Evolutionary conservation across 2,113 vertebrate genomes (phyloP), one percentile per base, ranked within the genome.

Genomic region (Ursus arctos): DNA sequence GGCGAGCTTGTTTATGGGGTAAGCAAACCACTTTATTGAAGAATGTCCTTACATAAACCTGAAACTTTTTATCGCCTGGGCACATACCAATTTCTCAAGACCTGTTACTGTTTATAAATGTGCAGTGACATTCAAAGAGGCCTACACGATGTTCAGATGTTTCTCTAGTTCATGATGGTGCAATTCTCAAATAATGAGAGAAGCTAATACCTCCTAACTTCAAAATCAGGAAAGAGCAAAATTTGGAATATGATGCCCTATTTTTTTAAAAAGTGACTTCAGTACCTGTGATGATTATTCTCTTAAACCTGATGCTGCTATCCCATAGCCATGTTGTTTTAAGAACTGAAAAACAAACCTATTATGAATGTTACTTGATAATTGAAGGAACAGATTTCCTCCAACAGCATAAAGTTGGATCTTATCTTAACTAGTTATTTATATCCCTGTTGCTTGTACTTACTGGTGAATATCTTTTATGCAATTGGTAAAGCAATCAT

Each of bases 1-100:
- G 99, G 99, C 98, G 99, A 99, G 98, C 99, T 99, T 98, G 99
- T 99, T 88, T 99, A 99, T 96, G 99, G 99, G 99, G 99, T 99
- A 99, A 99, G 99, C 98, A 99, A 98, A 98, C 47, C n/a, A 55
- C 98, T 97, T 98, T 99, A 98, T 98, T 97, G 97, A 98, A 97
- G 97, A 98, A 95, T 99, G 98, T 97, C 94, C 97, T 97, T 90
- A 61, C 10, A 49, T 84, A 36, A 92, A 26, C 57, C 59, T 88
- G 69, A 77, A 96, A 36, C 31, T 40, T 90, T 71, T 71, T 51
- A 95, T 91, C 12, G 63, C 19, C 77, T 81, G 57, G 31, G 19
- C 43, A 90, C 49, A 33, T 83, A 43, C 18, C 43, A 61, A 47
- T n/a, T 81, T 81, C 92, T 79, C 95, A 95, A 72, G 2, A 1